A percentile compares a stretch with the other conserved stretches of the same genome.
Evolutionary conservation across 2,888 invertebrate genomes (phyloP).

Genomic region (Plebejus anna): DNA sequence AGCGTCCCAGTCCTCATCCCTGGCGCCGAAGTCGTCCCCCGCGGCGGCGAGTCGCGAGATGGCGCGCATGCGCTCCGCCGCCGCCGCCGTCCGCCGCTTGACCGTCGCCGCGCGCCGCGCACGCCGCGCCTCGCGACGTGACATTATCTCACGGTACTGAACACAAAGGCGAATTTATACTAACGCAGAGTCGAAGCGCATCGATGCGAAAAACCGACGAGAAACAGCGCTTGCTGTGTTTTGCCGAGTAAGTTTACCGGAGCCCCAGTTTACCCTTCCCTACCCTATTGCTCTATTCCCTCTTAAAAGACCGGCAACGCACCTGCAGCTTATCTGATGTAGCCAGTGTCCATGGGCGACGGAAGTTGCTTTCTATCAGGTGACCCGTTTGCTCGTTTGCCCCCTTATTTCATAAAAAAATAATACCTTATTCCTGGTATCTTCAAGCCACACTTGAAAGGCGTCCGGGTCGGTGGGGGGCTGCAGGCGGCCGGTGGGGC

Average conservation of each 20-base stretch:
- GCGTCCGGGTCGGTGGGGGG: constrained; percentile 70
- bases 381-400: no score
- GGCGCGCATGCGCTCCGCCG: constrained; percentile 96
- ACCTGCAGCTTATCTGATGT: no score
- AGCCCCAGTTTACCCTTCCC: no score
- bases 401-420: not conserved
- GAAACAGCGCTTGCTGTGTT: no score
- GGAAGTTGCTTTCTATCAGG: no score
- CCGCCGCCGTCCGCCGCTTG: constrained; percentile 92
- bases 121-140: constrained; percentile 85
- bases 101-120: constrained; percentile 93
- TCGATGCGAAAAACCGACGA: no score
- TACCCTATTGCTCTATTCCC: no score
- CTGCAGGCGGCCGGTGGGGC: constrained; percentile 59
- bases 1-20: constrained; percentile 98
- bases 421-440: constrained; percentile 82
- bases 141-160: constrained; percentile 85
- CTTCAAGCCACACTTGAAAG: constrained; percentile 77
- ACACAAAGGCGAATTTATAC: no score
- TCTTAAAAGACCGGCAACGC: no score
- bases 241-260: no score
- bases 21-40: constrained; percentile 93
- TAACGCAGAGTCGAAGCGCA: no score
- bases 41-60: constrained; percentile 91
- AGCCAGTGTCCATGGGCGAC: no score